A percentile compares a stretch with the other conserved stretches of the same genome.
These are phyloP conservation scores for Albula glossodonta DNA, from an alignment of 2,113 vertebrate genomes.

Conservation along the genomic window DNA sequence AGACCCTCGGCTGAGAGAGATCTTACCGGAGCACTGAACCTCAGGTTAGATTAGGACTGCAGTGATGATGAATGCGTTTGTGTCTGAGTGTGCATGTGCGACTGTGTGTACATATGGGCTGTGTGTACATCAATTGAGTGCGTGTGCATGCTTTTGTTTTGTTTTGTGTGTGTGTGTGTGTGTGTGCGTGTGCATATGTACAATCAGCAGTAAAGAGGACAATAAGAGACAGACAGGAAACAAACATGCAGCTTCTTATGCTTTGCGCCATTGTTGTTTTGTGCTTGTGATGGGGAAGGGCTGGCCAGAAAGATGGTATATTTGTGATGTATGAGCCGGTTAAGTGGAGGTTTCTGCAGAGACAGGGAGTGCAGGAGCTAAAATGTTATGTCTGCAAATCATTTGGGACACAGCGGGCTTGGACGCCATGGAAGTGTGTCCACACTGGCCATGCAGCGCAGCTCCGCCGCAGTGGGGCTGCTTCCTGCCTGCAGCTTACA, in stretches of 20 bases:
- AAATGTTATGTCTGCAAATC: not conserved
- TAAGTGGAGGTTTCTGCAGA: not conserved
- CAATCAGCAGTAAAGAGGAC: not conserved
- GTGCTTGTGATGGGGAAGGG: not conserved
- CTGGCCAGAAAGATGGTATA: not conserved
- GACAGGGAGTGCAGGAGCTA: not conserved
- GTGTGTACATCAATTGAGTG: constrained; percentile 8
- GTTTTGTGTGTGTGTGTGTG: not conserved
- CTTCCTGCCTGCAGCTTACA: not conserved
- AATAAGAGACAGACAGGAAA: not conserved
- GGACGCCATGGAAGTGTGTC: not conserved
- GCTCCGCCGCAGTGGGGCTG: not conserved
- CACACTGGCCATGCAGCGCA: not conserved
- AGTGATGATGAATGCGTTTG: not conserved
- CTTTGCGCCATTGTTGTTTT: too few relatives aligned
- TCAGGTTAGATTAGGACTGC: constrained; percentile 31
- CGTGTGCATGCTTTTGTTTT: not conserved
- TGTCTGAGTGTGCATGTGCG: constrained; percentile 16
- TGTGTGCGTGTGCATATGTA: not conserved
- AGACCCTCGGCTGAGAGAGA: not conserved
- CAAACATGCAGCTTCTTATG: not conserved
- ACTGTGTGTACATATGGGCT: not conserved
- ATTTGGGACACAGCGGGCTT: not conserved
- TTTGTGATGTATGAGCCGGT: not conserved
- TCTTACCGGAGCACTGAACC: not conserved